Percentiles rank a stretch among this genome's conserved stretches.
These are phyloP conservation scores for Vidua chalybeata DNA, from an alignment of 2,113 vertebrate genomes.

Conservation along the genomic window DNA sequence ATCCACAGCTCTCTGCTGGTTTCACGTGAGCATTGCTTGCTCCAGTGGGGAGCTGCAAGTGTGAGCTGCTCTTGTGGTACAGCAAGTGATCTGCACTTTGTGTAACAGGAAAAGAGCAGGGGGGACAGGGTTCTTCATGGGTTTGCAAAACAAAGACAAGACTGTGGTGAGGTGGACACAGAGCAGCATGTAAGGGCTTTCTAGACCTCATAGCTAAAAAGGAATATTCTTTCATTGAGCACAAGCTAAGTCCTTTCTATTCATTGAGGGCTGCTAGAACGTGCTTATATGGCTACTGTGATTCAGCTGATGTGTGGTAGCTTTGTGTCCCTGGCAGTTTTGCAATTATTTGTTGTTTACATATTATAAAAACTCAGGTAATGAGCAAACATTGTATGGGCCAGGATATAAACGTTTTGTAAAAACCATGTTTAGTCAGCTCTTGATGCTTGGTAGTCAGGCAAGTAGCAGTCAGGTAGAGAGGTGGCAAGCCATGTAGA, in stretches of 20 bases:
- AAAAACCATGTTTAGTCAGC: neutral
- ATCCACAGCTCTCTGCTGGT: neutral
- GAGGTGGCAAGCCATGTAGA: neutral
- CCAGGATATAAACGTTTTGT: neutral
- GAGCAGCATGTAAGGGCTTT: neutral
- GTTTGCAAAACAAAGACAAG: neutral
- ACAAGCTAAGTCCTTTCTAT: neutral
- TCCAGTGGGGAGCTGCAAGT: neutral
- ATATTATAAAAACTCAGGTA: neutral
- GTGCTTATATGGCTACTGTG: rapidly evolving
- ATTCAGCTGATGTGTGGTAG: neutral
- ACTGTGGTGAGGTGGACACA: neutral
- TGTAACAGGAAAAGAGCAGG: neutral
- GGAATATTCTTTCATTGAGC: neutral
- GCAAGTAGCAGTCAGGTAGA: neutral
- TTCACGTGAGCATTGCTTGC: rapidly evolving
- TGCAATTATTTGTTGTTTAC: conserved; percentile 17
- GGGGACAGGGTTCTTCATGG: neutral
- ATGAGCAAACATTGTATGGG: neutral
- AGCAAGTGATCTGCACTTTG: neutral
- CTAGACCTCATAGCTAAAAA: neutral
- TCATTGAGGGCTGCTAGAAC: rapidly evolving
- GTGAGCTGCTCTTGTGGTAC: neutral
- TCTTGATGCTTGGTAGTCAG: neutral
- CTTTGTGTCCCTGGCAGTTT: neutral